Conservation (phyloP, 2,888 invertebrate genomes). For the Drosophila nigricruria region DNA sequence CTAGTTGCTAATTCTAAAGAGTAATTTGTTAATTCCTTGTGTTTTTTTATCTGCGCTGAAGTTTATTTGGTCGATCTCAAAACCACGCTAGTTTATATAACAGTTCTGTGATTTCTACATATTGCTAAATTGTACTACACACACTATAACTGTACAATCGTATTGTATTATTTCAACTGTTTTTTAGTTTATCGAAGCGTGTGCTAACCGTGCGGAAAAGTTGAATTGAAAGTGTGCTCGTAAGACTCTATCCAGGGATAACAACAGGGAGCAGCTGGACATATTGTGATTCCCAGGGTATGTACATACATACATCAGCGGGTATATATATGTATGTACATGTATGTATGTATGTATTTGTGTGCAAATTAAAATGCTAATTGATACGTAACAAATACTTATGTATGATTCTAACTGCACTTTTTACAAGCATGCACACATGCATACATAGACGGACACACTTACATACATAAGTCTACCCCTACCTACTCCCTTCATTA, state of each 20-base stretch:
- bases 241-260: conserved; percentile 23
- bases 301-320: neutral
- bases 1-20: conserved; percentile 43
- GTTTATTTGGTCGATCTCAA: conserved; percentile 21
- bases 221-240: conserved; percentile 13
- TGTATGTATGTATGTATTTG: neutral
- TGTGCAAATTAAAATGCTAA: conserved; percentile 2
- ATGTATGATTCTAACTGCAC: conserved; percentile 5
- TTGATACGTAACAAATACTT: neutral
- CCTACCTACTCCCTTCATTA: conserved; percentile 9
- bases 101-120: conserved; percentile 17
- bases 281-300: conserved; percentile 26
- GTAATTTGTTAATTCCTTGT: conserved; percentile 25
- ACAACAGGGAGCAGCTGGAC: conserved; percentile 26
- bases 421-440: neutral
- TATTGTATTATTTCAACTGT: conserved; percentile 19
- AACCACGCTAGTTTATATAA: conserved; percentile 41
- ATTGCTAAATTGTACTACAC: neutral
- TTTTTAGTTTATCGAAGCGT: conserved; percentile 34
- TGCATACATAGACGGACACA: neutral
- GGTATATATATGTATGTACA: neutral
- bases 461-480: neutral
- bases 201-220: conserved; percentile 23
- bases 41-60: conserved; percentile 19
- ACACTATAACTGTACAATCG: conserved; percentile 4